Evolutionary conservation across 2,113 vertebrate genomes (phyloP).

Genomic region (Nanorana parkeri): DNA sequence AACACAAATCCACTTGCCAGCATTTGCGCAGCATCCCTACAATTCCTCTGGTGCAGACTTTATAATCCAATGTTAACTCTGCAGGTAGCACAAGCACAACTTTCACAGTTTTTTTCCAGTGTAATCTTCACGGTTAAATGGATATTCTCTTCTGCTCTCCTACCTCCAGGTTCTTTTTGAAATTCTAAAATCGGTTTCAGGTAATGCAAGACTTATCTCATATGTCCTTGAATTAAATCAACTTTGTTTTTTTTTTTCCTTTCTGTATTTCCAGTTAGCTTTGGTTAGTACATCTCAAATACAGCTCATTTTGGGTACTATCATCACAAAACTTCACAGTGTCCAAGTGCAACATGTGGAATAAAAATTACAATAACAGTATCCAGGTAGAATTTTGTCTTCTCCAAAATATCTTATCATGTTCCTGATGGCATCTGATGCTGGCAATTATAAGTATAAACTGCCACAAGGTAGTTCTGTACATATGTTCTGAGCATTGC

Average conservation of each 20-base stretch:
- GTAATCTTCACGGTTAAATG: constrained; percentile 43
- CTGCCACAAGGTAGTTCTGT: too few species aligned
- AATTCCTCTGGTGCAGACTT: constrained; percentile 15
- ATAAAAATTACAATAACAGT: too few species aligned
- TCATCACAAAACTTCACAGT: too few species aligned
- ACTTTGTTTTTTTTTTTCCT: constrained; percentile 55
- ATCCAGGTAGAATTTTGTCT: too few species aligned
- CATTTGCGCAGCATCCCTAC: constrained; percentile 2
- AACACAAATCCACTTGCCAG: neutral
- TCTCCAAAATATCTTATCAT: too few species aligned
- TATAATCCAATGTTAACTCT: constrained; percentile 17
- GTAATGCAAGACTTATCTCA: constrained; percentile 61
- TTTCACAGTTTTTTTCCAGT: constrained; percentile 34
- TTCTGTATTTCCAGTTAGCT: constrained; percentile 46
- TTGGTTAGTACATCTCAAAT: constrained; percentile 17
- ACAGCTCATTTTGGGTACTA: too few species aligned
- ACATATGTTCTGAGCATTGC: too few species aligned
- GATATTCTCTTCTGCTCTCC: constrained; percentile 6
- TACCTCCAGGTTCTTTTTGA: constrained; percentile 57
- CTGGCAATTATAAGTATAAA: too few species aligned
- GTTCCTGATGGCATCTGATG: too few species aligned
- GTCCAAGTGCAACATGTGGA: too few species aligned
- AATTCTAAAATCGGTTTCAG: constrained; percentile 63
- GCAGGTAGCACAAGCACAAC: constrained; percentile 18
- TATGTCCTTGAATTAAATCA: constrained; percentile 52